Percentiles rank a stretch among this genome's conserved stretches.
Conservation (phyloP, 1,140 invertebrate genomes). For the Scaptomyza montana region DNA sequence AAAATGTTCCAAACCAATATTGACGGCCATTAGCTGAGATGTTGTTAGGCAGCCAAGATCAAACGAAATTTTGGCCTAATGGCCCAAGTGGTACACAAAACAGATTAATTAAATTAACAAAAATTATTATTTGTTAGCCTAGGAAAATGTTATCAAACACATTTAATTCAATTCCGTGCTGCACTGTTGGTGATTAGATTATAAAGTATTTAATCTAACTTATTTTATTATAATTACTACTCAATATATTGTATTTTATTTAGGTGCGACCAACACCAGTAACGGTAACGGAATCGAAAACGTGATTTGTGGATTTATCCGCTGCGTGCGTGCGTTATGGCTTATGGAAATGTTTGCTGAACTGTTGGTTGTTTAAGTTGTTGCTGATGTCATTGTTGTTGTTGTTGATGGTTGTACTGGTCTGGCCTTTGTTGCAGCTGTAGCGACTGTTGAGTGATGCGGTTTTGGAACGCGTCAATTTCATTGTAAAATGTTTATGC, state of each 20-base stretch:
- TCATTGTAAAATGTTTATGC: slow-evolving; percentile 23
- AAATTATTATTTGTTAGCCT: slow-evolving; percentile 13
- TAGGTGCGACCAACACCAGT: slow-evolving; percentile 36
- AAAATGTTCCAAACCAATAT: slow-evolving; percentile 42
- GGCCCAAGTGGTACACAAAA: not conserved
- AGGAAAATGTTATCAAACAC: slow-evolving; percentile 26
- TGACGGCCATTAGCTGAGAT: slow-evolving; percentile 35
- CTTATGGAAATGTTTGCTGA: slow-evolving; percentile 41
- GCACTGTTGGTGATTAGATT: slow-evolving; percentile 19
- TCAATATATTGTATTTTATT: slow-evolving; percentile 9
- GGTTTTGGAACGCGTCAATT: slow-evolving; percentile 44
- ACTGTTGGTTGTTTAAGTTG: slow-evolving; percentile 28
- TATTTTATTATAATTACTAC: slow-evolving; percentile 6
- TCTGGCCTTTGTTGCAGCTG: slow-evolving; percentile 25
- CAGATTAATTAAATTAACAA: slow-evolving; percentile 29
- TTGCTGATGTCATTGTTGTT: slow-evolving; percentile 23
- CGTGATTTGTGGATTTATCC: slow-evolving; percentile 42
- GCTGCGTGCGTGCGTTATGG: slow-evolving; percentile 56
- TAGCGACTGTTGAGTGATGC: slow-evolving; percentile 47
- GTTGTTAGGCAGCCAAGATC: slow-evolving; percentile 2
- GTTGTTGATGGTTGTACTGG: slow-evolving; percentile 5
- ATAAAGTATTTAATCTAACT: not conserved
- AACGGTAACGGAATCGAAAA: slow-evolving; percentile 16
- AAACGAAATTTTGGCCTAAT: slow-evolving; percentile 17
- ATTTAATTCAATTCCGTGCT: slow-evolving; percentile 33